phyloP scores from a whole-genome alignment of 2,888 invertebrate species.

The Chymomyza caudatula region DNA sequence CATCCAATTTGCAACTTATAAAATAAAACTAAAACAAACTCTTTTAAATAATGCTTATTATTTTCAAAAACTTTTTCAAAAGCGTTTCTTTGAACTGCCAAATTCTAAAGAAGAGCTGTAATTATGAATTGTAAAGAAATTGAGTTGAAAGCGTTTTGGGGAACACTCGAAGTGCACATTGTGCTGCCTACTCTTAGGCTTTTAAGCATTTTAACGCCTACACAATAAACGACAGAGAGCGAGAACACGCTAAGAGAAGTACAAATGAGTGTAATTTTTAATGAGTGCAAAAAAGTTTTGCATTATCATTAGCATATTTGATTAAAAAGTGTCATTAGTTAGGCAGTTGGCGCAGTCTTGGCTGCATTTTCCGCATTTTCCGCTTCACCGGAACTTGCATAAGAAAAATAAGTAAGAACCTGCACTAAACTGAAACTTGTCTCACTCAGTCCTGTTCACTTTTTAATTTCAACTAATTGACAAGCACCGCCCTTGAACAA shows the following conservation, averaged over 20 bases:
- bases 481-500: background rate
- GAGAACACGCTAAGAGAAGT: background rate
- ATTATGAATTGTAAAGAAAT: too few relatives aligned
- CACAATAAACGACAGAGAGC: background rate
- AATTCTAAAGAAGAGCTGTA: too few relatives aligned
- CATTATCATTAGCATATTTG: slow-evolving; percentile 73
- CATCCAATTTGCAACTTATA: too few relatives aligned
- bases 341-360: slow-evolving; percentile 22
- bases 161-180: too few relatives aligned
- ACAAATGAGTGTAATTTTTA: slow-evolving; percentile 40
- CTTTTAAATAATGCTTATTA: too few relatives aligned
- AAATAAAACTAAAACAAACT: too few relatives aligned
- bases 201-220: background rate
- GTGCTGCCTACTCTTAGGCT: background rate
- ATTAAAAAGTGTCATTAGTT: slow-evolving; percentile 71
- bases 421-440: slow-evolving; percentile 26
- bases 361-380: slow-evolving; percentile 34
- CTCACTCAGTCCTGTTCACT: slow-evolving; percentile 25
- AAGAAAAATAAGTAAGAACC: slow-evolving; percentile 52
- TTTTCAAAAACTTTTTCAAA: too few relatives aligned
- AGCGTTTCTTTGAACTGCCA: too few relatives aligned
- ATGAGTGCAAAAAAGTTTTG: slow-evolving; percentile 38
- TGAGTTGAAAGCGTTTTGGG: too few relatives aligned
- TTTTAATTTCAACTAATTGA: slow-evolving; percentile 72
- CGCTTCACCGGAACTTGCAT: slow-evolving; percentile 59